Conservation (phyloP, 2,888 invertebrate genomes). For the Halictus ligatus region DNA sequence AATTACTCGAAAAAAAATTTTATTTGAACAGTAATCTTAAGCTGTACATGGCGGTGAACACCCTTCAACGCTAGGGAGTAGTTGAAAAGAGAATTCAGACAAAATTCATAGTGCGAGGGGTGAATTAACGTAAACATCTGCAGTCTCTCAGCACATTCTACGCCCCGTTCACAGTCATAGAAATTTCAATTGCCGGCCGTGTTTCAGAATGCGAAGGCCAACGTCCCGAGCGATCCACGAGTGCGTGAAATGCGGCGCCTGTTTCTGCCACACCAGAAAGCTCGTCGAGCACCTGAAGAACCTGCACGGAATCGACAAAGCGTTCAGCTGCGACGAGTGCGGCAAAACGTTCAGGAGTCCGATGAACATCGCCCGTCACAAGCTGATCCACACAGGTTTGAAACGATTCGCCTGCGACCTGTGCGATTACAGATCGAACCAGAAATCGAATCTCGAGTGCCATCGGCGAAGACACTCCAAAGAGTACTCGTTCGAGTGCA, state of each 20-base stretch:
- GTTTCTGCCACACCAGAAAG: slow-evolving; percentile 79
- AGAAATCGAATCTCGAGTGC: slow-evolving; percentile 77
- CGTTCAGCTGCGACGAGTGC: slow-evolving; percentile 78
- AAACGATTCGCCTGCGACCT: slow-evolving; percentile 76
- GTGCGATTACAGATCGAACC: slow-evolving; percentile 76
- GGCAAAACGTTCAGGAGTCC: slow-evolving; percentile 76
- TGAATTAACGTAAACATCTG: neutral
- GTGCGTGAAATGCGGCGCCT: slow-evolving; percentile 78
- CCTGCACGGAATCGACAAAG: slow-evolving; percentile 76
- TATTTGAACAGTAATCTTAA: no score
- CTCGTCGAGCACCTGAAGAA: slow-evolving; percentile 82
- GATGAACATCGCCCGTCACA: slow-evolving; percentile 79
- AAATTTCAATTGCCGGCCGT: slow-evolving; percentile 35
- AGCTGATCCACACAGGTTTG: slow-evolving; percentile 76
- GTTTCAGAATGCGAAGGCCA: slow-evolving; percentile 72
- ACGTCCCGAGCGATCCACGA: slow-evolving; percentile 73
- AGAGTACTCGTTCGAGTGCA: slow-evolving; percentile 76
- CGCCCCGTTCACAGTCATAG: no score
- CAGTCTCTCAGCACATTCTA: neutral
- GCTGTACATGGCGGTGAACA: no score
- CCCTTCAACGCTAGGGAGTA: no score
- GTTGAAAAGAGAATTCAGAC: no score
- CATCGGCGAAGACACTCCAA: slow-evolving; percentile 77
- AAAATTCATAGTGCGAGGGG: no score
- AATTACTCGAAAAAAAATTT: no score